phyloP scores from a whole-genome alignment of 2,113 vertebrate species.

The Grammomys surdaster region DNA sequence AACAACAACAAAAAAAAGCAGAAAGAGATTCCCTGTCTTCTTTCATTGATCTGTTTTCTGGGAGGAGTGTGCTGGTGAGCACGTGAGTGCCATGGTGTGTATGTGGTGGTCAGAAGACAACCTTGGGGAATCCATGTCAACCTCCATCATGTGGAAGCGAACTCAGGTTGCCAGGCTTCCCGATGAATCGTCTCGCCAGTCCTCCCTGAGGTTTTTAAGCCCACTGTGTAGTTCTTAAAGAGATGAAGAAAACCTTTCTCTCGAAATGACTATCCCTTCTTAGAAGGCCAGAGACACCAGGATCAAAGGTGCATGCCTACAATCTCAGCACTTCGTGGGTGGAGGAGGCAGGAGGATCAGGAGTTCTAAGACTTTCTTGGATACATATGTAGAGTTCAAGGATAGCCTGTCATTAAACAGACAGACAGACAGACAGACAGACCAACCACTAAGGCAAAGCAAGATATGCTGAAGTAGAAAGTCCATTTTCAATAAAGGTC shows the following conservation, averaged over 20 bases:
- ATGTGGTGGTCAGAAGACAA: background rate
- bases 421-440: too few relatives aligned
- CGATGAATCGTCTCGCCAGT: background rate
- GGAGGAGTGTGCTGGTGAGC: background rate
- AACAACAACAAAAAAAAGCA: background rate
- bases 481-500: slow-evolving; percentile 15
- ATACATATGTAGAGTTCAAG: background rate
- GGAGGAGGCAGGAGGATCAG: background rate
- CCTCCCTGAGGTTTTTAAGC: background rate
- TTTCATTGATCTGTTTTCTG: background rate
- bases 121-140: background rate
- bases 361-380: background rate
- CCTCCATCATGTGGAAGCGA: background rate
- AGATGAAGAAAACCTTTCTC: background rate
- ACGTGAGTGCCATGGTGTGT: background rate
- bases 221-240: slow-evolving; percentile 33
- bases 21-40: background rate
- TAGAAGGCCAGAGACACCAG: background rate
- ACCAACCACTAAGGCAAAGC: background rate
- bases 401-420: background rate
- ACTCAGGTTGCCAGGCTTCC: background rate
- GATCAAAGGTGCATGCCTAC: background rate
- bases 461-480: slow-evolving; percentile 33
- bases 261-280: slow-evolving; percentile 31
- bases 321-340: background rate